Conservation (phyloP, 2,797 vertebrate genomes). For the Allobates femoralis region DNA sequence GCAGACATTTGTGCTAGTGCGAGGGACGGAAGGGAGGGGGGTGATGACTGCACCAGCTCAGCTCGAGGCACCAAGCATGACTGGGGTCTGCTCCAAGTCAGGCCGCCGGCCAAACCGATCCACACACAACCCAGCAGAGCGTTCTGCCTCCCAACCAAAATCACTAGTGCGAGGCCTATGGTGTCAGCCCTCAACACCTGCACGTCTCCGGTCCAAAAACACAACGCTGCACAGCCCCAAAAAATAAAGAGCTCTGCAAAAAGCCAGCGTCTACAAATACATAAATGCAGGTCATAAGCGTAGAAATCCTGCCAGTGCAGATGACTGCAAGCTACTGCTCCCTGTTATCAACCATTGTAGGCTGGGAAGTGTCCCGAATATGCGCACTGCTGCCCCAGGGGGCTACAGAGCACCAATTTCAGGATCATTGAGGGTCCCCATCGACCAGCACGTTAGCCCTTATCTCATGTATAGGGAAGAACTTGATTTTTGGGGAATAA, state of each 20-base stretch:
- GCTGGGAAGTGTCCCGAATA: neutral
- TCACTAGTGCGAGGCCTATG: neutral
- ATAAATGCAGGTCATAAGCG: no score
- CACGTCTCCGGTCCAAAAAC: neutral
- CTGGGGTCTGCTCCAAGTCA: slow-evolving; percentile 26
- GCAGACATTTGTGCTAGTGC: neutral
- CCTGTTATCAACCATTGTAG: neutral
- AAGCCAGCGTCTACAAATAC: no score
- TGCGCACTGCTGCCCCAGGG: no score
- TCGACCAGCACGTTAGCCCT: no score
- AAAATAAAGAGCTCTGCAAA: no score
- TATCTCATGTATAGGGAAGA: no score
- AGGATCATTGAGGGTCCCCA: no score
- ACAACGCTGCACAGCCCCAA: neutral
- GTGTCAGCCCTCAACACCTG: slow-evolving; percentile 11
- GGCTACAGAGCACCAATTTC: no score
- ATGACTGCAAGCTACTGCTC: neutral
- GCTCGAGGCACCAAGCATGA: slow-evolving; percentile 19
- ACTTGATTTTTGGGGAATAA: no score
- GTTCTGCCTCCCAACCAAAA: neutral
- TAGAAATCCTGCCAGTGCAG: no score
- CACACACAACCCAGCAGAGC: neutral
- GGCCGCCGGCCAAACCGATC: slow-evolving; percentile 4
- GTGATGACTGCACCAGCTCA: slow-evolving; percentile 1
- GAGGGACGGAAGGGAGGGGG: neutral